Evolutionary conservation across 2,797 vertebrate genomes (phyloP), one percentile per base, ranked within the genome.

Genomic region (Sus cebifrons): DNA sequence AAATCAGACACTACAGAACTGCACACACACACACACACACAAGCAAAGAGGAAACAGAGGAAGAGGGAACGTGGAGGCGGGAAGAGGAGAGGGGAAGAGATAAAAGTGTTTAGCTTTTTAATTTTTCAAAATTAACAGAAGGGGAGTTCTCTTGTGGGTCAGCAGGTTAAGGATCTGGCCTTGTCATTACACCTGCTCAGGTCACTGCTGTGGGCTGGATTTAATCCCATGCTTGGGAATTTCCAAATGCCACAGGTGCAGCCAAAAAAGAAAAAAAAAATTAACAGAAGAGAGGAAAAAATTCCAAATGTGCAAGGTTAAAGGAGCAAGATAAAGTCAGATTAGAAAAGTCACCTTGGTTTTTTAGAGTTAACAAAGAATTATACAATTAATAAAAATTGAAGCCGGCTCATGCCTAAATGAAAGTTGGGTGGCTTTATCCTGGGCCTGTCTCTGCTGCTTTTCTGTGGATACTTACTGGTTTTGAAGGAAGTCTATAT

Each of bases 321-420:
- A 78, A 91, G 20, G n/a, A 84, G 40, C 13, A 75, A 73, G 86
- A 65, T 78, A 56, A 92, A 92, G 49, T 78, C 44, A 86, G 85
- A 56, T 16, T 78, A 65, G 74, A 92, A 77, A 68, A 13, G 5
- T 82, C 40, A 52, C 10, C 29, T 77, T 73, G 44, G 7, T 54
- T 17, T 93, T 29, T 86, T 70, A 68, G 82, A 93, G 40, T 86
- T 62, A 77, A 36, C 78, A 32, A 92, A 85, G 58, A 84, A 91
- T 60, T 70, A 58, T 0, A 21, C 82, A 67, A 75, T 85, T 49
- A 67, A 86, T 62, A 23, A 68, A 85, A 85, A 71, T 23, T 52
- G 68, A 65, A 74, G 64, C n/a, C n/a, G 18, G 18, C 32, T 81
- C 70, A 20, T 27, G 13, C 49, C 65, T 40, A 58, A 16, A 64